Evolutionary conservation across 1,140 invertebrate species (phyloP).

Genomic region (Drosophila lacteicornis): DNA sequence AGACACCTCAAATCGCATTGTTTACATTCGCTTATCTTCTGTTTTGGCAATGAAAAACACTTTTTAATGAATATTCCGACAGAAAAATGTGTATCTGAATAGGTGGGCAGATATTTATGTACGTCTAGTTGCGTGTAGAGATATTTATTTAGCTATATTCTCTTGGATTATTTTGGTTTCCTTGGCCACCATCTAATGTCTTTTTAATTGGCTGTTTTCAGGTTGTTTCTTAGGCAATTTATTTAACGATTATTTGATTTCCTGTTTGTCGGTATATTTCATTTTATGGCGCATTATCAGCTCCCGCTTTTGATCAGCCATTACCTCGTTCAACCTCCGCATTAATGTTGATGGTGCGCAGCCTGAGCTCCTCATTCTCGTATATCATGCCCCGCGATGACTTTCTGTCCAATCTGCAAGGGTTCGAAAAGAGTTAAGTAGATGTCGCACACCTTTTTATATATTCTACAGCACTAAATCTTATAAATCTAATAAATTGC

Average conservation of each 20-base stretch:
- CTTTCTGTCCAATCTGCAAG: constrained; percentile 90
- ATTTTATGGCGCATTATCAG: constrained; percentile 24
- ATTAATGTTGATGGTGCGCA: constrained; percentile 95
- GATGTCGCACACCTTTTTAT: neutral
- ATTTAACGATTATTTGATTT: constrained; percentile 56
- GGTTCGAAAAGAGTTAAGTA: constrained; percentile 17
- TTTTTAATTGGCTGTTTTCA: constrained; percentile 70
- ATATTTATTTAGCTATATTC: constrained; percentile 28
- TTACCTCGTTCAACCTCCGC: constrained; percentile 95
- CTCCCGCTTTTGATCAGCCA: constrained; percentile 29
- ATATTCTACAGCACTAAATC: neutral
- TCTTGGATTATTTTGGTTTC: constrained; percentile 49
- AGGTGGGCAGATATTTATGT: constrained; percentile 36
- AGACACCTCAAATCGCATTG: constrained; percentile 63
- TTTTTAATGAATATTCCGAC: constrained; percentile 32
- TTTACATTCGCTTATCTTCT: constrained; percentile 67
- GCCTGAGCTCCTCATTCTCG: constrained; percentile 95
- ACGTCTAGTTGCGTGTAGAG: constrained; percentile 18
- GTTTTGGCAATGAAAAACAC: constrained; percentile 67
- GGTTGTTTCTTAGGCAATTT: constrained; percentile 41
- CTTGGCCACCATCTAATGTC: constrained; percentile 57
- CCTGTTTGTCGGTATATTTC: constrained; percentile 41
- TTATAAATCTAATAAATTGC: constrained; percentile 32
- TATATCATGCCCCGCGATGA: constrained; percentile 94
- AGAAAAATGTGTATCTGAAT: constrained; percentile 18